Base-by-base conservation (phyloP, 2,113 vertebrate species). In the Zosterops lateralis region DNA sequence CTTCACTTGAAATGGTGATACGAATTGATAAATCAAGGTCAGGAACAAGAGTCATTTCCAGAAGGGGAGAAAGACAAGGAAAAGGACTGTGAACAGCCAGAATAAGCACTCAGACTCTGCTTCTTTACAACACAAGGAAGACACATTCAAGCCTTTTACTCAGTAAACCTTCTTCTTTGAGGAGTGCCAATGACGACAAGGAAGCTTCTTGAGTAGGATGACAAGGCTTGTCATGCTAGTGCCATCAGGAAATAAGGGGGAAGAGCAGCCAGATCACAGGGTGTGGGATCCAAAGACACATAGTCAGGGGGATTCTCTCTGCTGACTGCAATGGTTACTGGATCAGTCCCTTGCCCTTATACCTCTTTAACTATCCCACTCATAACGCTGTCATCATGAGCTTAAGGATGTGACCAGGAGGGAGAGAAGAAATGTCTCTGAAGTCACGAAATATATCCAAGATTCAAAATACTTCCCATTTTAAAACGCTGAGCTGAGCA, bases 361-460 rank as follows among this genome's bases (percentile, higher is more conserved):
- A 32, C 45, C 40, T 88, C 79, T 87, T 48, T 67, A 89, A 74
- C 84, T 77, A 67, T 16, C 38, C 58, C 31, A 74, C 91, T 93
- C 38, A 2, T 80, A 93, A 92, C 0, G 3, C 64, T 91, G 93
- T 88, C 93, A 94, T 90, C 79, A 50, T 74, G 85, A 91, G 85
- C 72, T 90, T 90, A 91, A 81, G 85, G 87, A 90, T 84, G 75
- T 81, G 78, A 64, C 56, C 3, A 7, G 10, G 31, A 95, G 94
- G 79, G 85, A 95, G 67, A 93, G 60, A 71, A 94, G 84, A 76
- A 80, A 76, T 26, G 51, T 82, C 84, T 95, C 74, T 92, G 82
- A 88, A 95, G 93, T 77, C 31, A 65, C 7, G 22, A 84, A 93
- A 88, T 81, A 84, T 7, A 90, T 88, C 65, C 45, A 48, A 54